Evolutionary conservation across 2,113 vertebrate species (phyloP).

Genomic region (Heloderma charlesbogerti): DNA sequence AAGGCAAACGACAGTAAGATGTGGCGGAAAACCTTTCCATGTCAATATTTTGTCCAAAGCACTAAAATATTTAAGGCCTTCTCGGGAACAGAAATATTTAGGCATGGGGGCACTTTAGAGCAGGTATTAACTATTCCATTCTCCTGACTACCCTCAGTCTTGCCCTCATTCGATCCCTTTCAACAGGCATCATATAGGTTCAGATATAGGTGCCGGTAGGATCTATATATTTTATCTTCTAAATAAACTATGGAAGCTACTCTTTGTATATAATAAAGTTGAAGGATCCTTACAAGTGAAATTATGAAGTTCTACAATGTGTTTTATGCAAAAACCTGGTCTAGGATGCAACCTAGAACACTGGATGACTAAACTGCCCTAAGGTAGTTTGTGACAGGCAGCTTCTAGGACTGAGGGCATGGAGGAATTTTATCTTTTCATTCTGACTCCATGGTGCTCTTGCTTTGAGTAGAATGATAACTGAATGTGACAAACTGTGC

Average conservation of each 20-base stretch:
- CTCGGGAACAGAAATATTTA: not conserved
- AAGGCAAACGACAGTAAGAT: not conserved
- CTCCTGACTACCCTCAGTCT: not conserved
- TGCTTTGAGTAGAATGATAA: conserved; percentile 54
- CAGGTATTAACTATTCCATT: not conserved
- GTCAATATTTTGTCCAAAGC: not conserved
- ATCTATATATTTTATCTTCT: not conserved
- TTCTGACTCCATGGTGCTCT: conserved; percentile 58
- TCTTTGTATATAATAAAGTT: rapidly evolving
- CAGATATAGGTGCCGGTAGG: not conserved
- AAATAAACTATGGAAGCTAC: not conserved
- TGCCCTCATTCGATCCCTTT: not conserved
- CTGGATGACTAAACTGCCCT: conserved; percentile 6
- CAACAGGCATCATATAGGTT: not conserved
- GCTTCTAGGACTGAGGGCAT: conserved; percentile 56
- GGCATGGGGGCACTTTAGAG: not conserved
- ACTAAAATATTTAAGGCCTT: not conserved
- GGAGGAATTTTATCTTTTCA: conserved; percentile 59
- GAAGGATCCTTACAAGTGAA: not conserved
- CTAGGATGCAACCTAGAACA: conserved; percentile 14
- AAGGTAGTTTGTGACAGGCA: conserved; percentile 46
- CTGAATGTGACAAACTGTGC: conserved; percentile 72
- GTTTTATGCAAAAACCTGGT: conserved; percentile 10
- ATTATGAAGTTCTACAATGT: conserved; percentile 8
- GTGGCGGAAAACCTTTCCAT: not conserved